These are phyloP conservation scores for Chironomus tentans DNA, from an alignment of 2,888 invertebrate species.

Conservation along the genomic window DNA sequence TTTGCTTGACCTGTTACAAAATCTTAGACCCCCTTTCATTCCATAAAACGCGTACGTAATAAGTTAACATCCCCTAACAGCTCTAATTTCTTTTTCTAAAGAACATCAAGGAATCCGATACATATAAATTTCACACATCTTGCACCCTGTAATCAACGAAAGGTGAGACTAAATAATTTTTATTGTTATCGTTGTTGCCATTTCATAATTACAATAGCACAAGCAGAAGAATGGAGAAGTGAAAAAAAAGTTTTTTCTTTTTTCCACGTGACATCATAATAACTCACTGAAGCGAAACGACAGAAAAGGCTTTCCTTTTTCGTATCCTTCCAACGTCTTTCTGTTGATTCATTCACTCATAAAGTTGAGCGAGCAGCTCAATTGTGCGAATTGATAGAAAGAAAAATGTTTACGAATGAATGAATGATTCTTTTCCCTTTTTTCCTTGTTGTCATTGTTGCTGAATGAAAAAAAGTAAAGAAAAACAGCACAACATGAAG, in stretches of 20 bases:
- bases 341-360: conserved; percentile 11
- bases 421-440: too few species aligned
- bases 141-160: too few species aligned
- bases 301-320: not conserved
- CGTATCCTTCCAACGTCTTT: not conserved
- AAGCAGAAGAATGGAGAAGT: too few species aligned
- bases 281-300: not conserved
- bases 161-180: too few species aligned
- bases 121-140: too few species aligned
- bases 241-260: not conserved
- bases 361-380: conserved; percentile 1
- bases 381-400: conserved; percentile 5
- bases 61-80: too few species aligned
- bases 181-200: not conserved
- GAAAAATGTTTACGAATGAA: not conserved
- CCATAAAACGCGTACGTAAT: too few species aligned
- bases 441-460: too few species aligned
- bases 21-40: too few species aligned
- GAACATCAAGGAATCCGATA: too few species aligned
- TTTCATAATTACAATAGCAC: conserved; percentile 1
- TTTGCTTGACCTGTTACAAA: too few species aligned
- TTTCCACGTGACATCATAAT: not conserved
- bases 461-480: not conserved
- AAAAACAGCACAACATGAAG: not conserved
- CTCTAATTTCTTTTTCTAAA: too few species aligned